phyloP scores from a whole-genome alignment of 2,888 invertebrate species.

The Agrenia bidenticulata region DNA sequence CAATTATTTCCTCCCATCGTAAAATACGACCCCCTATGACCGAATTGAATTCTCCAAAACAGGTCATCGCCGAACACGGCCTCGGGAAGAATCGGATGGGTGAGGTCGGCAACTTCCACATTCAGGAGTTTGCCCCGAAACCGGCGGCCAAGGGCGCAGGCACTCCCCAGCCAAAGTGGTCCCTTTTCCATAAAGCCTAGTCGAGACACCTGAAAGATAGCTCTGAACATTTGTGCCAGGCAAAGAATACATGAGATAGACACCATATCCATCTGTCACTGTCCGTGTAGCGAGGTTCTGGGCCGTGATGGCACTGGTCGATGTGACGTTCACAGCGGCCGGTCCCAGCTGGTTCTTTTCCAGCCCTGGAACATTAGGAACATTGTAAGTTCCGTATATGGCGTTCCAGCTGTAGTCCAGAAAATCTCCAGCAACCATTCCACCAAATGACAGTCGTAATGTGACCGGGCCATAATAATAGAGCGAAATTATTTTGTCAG shows the following conservation, averaged over 20 bases:
- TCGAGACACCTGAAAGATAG: too few species aligned
- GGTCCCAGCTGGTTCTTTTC: constrained; percentile 15
- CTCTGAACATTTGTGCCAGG: too few species aligned
- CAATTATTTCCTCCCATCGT: too few species aligned
- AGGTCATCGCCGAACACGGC: too few species aligned
- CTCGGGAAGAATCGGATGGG: too few species aligned
- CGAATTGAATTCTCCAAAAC: too few species aligned
- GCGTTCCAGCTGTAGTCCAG: constrained; percentile 34
- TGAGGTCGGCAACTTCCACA: too few species aligned
- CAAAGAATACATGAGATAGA: constrained; percentile 28
- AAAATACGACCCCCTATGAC: too few species aligned
- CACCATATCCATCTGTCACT: constrained; percentile 24
- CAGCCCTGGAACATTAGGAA: constrained; percentile 23
- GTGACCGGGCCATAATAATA: constrained; percentile 27
- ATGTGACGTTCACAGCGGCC: constrained; percentile 16
- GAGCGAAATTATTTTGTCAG: constrained; percentile 29
- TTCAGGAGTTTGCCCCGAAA: too few species aligned
- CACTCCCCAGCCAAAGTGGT: too few species aligned
- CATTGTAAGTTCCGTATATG: constrained; percentile 17
- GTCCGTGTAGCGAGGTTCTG: constrained; percentile 16
- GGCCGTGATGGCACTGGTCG: not conserved
- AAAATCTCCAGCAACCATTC: constrained; percentile 20
- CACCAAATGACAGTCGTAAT: constrained; percentile 2
- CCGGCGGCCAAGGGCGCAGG: too few species aligned
- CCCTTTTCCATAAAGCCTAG: too few species aligned